These are phyloP conservation scores for Pimpla rufipes DNA, from an alignment of 2,888 invertebrate genomes.

Conservation along the genomic window DNA sequence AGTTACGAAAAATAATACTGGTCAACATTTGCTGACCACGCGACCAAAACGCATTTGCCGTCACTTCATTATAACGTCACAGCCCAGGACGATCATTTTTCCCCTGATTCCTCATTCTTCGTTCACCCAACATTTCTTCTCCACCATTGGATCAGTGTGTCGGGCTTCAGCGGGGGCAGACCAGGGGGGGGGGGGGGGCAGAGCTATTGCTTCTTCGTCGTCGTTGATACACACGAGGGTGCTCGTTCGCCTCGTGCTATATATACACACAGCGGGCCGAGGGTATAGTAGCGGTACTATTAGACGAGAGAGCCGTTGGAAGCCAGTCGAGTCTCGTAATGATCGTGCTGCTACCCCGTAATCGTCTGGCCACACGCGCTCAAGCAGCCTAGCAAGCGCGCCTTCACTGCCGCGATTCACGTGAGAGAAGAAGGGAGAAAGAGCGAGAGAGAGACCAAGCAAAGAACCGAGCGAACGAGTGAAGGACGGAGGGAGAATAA, in stretches of 20 bases:
- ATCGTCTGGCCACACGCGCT: conserved; percentile 67
- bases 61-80: not conserved
- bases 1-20: no score
- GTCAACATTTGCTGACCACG: no score
- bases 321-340: conserved; percentile 65
- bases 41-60: no score
- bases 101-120: not conserved
- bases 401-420: conserved; percentile 58
- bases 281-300: conserved; percentile 47
- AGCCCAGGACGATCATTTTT: not conserved
- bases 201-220: conserved; percentile 43
- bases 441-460: conserved; percentile 18
- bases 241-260: not conserved
- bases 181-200: not conserved
- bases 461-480: conserved; percentile 1
- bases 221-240: conserved; percentile 7
- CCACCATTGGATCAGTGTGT: not conserved
- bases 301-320: conserved; percentile 56
- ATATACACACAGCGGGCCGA: not conserved
- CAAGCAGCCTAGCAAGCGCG: conserved; percentile 46
- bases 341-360: conserved; percentile 65
- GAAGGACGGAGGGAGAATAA: conserved; percentile 50
- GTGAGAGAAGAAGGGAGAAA: conserved; percentile 46
- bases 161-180: not conserved
- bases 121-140: conserved; percentile 8